Conservation (phyloP, 2,888 invertebrate species). For the Drosophila rellima region DNA sequence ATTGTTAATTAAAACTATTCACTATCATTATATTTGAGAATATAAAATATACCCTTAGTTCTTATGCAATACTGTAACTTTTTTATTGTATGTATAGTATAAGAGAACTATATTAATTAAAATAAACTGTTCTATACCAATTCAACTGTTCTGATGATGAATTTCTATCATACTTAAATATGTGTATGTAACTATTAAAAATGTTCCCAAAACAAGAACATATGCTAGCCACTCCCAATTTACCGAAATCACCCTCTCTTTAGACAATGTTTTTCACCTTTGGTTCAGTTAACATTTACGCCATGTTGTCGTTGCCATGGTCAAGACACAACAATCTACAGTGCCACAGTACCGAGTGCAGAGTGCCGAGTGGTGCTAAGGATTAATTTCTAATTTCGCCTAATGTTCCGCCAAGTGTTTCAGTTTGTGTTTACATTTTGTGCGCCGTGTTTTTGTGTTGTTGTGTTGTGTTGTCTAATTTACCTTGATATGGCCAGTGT, state of each 20-base stretch:
- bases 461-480: constrained; percentile 71
- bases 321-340: constrained; percentile 47
- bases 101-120: not conserved
- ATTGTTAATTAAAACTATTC: no score
- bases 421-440: constrained; percentile 69
- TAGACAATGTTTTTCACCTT: not conserved
- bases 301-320: constrained; percentile 53
- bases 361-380: constrained; percentile 50
- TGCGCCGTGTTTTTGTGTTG: constrained; percentile 51
- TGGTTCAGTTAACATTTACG: constrained; percentile 5
- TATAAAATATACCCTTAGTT: no score
- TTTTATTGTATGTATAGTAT: no score
- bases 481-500: constrained; percentile 73
- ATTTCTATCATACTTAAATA: not conserved
- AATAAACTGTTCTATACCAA: not conserved
- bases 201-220: not conserved
- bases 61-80: no score
- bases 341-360: constrained; percentile 14
- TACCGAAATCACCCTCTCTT: constrained; percentile 18
- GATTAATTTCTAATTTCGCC: constrained; percentile 83
- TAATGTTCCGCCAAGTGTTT: constrained; percentile 70
- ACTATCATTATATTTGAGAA: no score
- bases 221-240: constrained; percentile 21
- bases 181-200: not conserved
- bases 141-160: not conserved